Conservation (phyloP, 2,888 invertebrate species). For the Dilophus febrilis region DNA sequence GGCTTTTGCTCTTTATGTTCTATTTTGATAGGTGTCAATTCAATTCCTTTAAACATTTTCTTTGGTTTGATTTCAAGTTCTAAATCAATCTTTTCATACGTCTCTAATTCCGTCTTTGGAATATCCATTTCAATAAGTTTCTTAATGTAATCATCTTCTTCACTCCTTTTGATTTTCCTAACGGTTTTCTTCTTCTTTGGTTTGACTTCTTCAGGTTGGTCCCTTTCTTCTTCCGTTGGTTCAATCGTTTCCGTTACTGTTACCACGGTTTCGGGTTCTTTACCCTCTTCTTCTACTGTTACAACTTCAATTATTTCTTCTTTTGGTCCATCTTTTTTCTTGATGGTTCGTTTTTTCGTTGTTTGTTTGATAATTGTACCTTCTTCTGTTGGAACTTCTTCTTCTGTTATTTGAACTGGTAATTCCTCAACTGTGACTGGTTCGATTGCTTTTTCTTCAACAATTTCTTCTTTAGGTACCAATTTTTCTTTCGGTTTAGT, state of each 20-base stretch:
- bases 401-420: not conserved
- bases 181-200: constrained; percentile 6
- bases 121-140: constrained; percentile 8
- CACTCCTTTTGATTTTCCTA: constrained; percentile 4
- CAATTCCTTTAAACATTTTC: constrained; percentile 8
- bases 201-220: constrained; percentile 10
- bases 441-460: no score
- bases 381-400: constrained; percentile 7
- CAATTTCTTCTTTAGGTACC: no score
- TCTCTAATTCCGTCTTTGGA: constrained; percentile 13
- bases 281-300: constrained; percentile 22
- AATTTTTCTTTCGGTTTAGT: not conserved
- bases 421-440: no score
- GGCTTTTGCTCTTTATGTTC: constrained; percentile 42
- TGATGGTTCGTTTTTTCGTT: constrained; percentile 24
- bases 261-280: constrained; percentile 19
- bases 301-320: constrained; percentile 26
- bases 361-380: constrained; percentile 3
- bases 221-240: constrained; percentile 12
- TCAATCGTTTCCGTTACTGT: constrained; percentile 17
- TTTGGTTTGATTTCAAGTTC: constrained; percentile 23
- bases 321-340: constrained; percentile 21
- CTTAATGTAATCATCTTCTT: constrained; percentile 7
- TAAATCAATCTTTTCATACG: constrained; percentile 21
- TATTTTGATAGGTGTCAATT: constrained; percentile 36